Conservation (phyloP, 2,113 vertebrate genomes). For the Gavialis gangeticus region DNA sequence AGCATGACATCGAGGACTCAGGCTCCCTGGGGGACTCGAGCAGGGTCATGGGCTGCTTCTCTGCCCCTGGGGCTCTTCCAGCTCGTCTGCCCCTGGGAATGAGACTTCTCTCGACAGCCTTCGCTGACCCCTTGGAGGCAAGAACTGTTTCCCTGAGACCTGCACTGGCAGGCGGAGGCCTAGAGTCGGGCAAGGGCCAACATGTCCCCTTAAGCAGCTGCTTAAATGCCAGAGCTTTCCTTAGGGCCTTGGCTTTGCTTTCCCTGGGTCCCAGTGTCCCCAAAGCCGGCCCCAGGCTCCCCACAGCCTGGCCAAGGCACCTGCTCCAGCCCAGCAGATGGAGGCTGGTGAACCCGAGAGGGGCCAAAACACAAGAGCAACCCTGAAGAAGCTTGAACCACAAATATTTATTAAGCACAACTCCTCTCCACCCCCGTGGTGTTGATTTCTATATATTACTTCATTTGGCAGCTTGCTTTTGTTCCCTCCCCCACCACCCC, state of each 20-base stretch:
- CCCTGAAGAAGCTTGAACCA: conserved; percentile 15
- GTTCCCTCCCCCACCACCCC: neutral
- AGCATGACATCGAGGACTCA: too few species aligned
- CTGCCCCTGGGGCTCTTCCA: too few species aligned
- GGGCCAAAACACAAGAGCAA: conserved; percentile 8
- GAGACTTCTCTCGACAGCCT: too few species aligned
- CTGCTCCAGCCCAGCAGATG: too few species aligned
- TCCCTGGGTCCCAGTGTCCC: too few species aligned
- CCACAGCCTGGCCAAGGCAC: neutral
- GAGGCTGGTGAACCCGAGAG: neutral
- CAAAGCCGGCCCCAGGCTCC: neutral
- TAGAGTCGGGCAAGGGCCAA: too few species aligned
- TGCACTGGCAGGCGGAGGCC: fast-evolving
- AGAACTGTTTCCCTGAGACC: neutral
- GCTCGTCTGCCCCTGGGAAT: too few species aligned
- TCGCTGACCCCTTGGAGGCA: neutral
- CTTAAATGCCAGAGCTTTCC: neutral
- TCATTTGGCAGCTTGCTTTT: conserved; percentile 76
- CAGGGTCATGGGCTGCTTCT: too few species aligned
- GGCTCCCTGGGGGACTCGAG: too few species aligned
- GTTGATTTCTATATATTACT: conserved; percentile 51
- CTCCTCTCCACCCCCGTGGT: neutral
- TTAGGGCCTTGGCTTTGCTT: neutral
- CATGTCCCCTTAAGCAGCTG: neutral
- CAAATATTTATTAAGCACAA: conserved; percentile 78